phyloP scores from a whole-genome alignment of 2,113 vertebrate genomes.

The Stigmatopora argus region DNA sequence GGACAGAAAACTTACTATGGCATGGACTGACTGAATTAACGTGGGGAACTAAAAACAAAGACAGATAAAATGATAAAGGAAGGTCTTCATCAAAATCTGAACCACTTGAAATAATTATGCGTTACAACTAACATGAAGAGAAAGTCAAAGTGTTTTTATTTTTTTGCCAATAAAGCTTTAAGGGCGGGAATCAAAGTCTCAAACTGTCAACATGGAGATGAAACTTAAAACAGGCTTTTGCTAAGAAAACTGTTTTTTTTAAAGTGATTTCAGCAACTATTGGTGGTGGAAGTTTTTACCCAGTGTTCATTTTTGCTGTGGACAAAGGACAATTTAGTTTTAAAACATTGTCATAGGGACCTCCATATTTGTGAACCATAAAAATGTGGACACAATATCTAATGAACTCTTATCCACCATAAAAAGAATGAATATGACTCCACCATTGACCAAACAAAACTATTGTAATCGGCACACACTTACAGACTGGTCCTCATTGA shows the following conservation, averaged over 20 bases:
- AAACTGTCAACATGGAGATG: not conserved
- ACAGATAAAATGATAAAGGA: slow-evolving; percentile 47
- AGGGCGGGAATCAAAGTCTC: not conserved
- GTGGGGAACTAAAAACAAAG: slow-evolving; percentile 72
- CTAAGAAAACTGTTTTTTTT: not conserved
- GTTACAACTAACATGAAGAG: not conserved
- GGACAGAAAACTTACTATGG: slow-evolving; percentile 73
- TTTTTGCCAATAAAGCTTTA: not conserved
- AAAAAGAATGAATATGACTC: not conserved
- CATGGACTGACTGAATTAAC: slow-evolving; percentile 73
- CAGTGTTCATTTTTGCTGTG: not conserved
- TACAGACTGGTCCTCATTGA: slow-evolving; percentile 97
- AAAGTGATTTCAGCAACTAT: no score
- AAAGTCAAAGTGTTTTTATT: not conserved
- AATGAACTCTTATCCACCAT: not conserved
- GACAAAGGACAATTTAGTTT: not conserved
- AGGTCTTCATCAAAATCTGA: slow-evolving; percentile 5
- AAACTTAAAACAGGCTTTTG: not conserved
- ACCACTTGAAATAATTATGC: slow-evolving; percentile 4
- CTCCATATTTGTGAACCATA: not conserved
- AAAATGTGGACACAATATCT: not conserved
- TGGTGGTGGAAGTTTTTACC: not conserved
- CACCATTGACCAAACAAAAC: not conserved
- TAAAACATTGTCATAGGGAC: not conserved
- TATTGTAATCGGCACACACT: slow-evolving; percentile 52